A percentile compares a stretch with the other conserved stretches of the same genome.
Conservation (phyloP, 2,888 invertebrate species). For the Tryphoninae sp. region DNA sequence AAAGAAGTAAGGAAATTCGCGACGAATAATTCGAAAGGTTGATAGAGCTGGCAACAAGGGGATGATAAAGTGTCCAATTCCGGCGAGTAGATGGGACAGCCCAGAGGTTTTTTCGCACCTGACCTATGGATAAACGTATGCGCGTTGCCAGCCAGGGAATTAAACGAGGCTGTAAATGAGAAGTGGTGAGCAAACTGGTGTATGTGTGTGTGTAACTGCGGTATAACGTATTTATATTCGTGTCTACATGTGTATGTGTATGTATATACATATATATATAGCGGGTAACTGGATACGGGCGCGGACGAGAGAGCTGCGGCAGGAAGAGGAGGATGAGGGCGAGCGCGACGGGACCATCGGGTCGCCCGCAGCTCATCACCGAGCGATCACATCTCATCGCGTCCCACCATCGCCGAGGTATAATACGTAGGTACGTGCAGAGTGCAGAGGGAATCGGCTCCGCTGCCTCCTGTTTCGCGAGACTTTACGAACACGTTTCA, state of each 20-base stretch:
- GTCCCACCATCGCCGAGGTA: constrained; percentile 78
- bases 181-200: constrained; percentile 53
- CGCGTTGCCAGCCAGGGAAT: constrained; percentile 60
- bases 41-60: constrained; percentile 54
- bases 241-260: constrained; percentile 13
- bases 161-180: constrained; percentile 64
- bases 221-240: constrained; percentile 12
- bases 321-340: constrained; percentile 69
- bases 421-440: constrained; percentile 68
- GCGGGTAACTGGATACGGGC: constrained; percentile 75
- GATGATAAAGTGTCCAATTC: constrained; percentile 61
- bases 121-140: constrained; percentile 64
- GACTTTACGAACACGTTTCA: constrained; percentile 31
- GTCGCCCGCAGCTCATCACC: constrained; percentile 80
- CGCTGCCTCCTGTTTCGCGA: constrained; percentile 36
- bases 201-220: constrained; percentile 25
- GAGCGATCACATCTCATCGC: constrained; percentile 81
- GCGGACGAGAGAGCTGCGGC: constrained; percentile 49
- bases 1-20: too few species aligned
- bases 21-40: constrained; percentile 9
- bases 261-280: neutral
- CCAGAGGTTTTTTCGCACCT: constrained; percentile 60
- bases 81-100: constrained; percentile 46
- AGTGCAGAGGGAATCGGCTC: constrained; percentile 43
- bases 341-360: constrained; percentile 80